Conservation (phyloP, 2,113 vertebrate genomes). For the Callopanchax toddi region DNA sequence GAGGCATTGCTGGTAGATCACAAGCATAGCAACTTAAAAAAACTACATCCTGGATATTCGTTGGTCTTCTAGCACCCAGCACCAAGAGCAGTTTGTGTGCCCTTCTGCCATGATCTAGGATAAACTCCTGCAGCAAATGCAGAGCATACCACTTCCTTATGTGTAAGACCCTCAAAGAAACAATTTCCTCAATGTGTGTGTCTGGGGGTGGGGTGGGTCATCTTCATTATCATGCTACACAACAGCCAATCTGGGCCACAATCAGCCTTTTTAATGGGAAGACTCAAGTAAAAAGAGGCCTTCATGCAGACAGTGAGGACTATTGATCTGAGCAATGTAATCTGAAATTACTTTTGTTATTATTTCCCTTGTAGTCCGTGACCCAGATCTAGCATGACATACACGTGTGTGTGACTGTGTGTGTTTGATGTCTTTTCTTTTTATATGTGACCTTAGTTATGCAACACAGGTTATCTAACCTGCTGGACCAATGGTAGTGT, state of each 20-base stretch:
- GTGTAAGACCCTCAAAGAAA: background rate
- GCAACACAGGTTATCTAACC: constrained; percentile 73
- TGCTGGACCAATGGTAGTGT: constrained; percentile 30
- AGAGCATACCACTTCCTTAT: too few relatives aligned
- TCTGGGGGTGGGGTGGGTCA: background rate
- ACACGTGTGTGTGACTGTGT: constrained; percentile 14
- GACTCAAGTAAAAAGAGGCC: constrained; percentile 45
- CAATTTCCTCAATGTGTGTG: background rate
- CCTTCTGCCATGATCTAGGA: too few relatives aligned
- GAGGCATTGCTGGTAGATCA: too few relatives aligned
- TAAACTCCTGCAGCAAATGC: too few relatives aligned
- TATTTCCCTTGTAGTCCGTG: constrained; percentile 59
- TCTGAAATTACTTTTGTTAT: constrained; percentile 63
- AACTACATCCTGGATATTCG: too few relatives aligned
- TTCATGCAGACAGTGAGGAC: constrained; percentile 58
- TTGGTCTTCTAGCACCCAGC: too few relatives aligned
- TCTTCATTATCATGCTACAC: constrained; percentile 26
- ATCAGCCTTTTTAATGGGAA: constrained; percentile 53
- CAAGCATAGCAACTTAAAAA: too few relatives aligned
- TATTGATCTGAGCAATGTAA: constrained; percentile 65
- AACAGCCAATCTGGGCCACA: constrained; percentile 45
- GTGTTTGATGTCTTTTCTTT: constrained; percentile 55
- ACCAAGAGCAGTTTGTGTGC: too few relatives aligned
- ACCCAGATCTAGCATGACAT: constrained; percentile 55
- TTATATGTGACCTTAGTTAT: constrained; percentile 70